These are phyloP conservation scores for Nesogale talazaci DNA, from an alignment of 2,113 vertebrate species.

Conservation along the genomic window DNA sequence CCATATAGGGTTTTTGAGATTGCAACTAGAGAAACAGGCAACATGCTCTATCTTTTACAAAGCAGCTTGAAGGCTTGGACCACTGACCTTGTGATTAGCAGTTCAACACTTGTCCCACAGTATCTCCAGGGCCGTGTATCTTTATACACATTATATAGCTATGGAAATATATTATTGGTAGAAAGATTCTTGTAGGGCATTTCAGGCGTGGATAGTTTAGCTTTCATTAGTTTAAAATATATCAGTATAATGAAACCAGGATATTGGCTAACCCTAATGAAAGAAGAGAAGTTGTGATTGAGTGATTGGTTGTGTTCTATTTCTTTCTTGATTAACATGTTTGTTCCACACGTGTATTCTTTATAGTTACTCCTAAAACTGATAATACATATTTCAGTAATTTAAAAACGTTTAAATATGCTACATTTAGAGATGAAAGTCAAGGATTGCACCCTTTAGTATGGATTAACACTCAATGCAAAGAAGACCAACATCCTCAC, in stretches of 20 bases:
- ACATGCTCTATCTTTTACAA: too few relatives aligned
- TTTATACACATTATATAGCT: too few relatives aligned
- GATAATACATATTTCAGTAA: not conserved
- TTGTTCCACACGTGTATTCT: not conserved
- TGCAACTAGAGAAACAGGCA: too few relatives aligned
- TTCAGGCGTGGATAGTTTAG: constrained; percentile 53
- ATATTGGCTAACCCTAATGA: not conserved
- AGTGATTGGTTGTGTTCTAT: not conserved
- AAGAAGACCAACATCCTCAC: too few relatives aligned
- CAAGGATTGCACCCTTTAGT: too few relatives aligned
- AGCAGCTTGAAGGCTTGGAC: too few relatives aligned
- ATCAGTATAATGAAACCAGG: constrained; percentile 3
- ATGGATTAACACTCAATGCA: too few relatives aligned
- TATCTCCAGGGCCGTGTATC: too few relatives aligned
- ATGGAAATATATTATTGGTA: not conserved
- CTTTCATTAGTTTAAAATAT: not conserved
- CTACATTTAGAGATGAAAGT: not conserved
- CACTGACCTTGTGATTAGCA: too few relatives aligned
- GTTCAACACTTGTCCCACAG: too few relatives aligned
- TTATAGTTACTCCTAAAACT: not conserved
- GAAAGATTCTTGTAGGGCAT: not conserved
- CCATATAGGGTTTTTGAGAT: too few relatives aligned
- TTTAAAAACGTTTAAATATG: not conserved
- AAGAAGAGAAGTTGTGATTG: not conserved
- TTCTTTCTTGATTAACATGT: not conserved